These are phyloP conservation scores for Tenualosa ilisha DNA, from an alignment of 2,797 vertebrate genomes.

Conservation along the genomic window DNA sequence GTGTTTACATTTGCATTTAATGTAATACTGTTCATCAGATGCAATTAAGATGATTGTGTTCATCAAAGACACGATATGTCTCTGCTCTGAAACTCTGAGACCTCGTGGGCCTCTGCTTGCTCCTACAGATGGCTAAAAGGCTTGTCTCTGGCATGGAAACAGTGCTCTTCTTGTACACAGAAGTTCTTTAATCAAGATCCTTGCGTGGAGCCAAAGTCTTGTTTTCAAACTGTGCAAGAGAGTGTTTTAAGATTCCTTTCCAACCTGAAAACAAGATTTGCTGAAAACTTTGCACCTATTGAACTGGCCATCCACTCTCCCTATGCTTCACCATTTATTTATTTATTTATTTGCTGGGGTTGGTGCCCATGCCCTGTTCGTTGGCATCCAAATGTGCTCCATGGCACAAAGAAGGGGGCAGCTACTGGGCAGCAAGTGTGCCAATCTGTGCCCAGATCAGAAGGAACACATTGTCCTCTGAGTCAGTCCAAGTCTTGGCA, in stretches of 20 bases:
- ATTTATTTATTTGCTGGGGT: background rate
- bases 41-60: background rate
- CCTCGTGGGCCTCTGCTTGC: background rate
- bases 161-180: background rate
- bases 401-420: background rate
- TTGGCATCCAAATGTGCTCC: background rate
- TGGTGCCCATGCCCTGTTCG: background rate
- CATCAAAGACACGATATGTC: background rate
- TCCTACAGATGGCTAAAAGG: background rate
- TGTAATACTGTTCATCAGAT: background rate
- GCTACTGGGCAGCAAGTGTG: background rate
- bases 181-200: slow-evolving; percentile 1
- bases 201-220: background rate
- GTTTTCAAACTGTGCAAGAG: slow-evolving; percentile 1
- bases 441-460: slow-evolving; percentile 5
- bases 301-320: background rate
- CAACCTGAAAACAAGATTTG: background rate
- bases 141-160: background rate
- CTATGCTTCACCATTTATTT: background rate
- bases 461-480: slow-evolving; percentile 4
- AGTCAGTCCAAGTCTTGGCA: background rate
- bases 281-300: background rate
- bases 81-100: background rate
- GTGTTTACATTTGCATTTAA: background rate
- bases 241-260: background rate